Percentiles rank a stretch among this genome's conserved stretches.
phyloP scores from a whole-genome alignment of 2,888 invertebrate species.

The Azorinus chamasolen region DNA sequence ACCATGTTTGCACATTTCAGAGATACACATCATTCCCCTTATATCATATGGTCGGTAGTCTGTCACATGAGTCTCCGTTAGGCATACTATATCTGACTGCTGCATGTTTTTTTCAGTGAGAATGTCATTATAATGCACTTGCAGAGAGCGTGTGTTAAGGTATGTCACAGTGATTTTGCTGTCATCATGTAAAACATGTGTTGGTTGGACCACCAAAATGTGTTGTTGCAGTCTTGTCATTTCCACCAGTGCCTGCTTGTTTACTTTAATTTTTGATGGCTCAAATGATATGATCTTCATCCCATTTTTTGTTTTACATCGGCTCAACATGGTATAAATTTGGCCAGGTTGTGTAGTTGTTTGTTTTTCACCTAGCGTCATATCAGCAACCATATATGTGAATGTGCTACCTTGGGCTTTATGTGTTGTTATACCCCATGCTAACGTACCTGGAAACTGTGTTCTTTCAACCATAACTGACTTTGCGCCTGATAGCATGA shows the following conservation, averaged over 20 bases:
- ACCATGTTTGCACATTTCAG: neutral
- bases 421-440: slow-evolving; percentile 35
- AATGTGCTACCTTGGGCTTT: slow-evolving; percentile 40
- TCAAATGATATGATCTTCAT: slow-evolving; percentile 31
- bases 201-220: slow-evolving; percentile 5
- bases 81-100: neutral
- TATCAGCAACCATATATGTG: slow-evolving; percentile 28
- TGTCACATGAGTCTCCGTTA: slow-evolving; percentile 3
- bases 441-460: slow-evolving; percentile 37
- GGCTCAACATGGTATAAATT: slow-evolving; percentile 43
- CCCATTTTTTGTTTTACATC: slow-evolving; percentile 25
- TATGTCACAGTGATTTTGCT: neutral
- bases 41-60: neutral
- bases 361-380: slow-evolving; percentile 18
- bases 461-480: slow-evolving; percentile 25
- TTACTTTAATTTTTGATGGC: slow-evolving; percentile 30
- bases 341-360: slow-evolving; percentile 37
- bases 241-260: slow-evolving; percentile 28
- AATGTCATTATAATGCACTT: slow-evolving; percentile 3
- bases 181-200: slow-evolving; percentile 3
- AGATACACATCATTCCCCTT: slow-evolving; percentile 2
- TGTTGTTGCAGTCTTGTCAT: slow-evolving; percentile 29
- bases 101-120: slow-evolving; percentile 1
- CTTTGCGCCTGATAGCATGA: neutral
- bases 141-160: slow-evolving; percentile 7